Conservation (phyloP, 1,140 invertebrate species). For the Thrips palmi region DNA sequence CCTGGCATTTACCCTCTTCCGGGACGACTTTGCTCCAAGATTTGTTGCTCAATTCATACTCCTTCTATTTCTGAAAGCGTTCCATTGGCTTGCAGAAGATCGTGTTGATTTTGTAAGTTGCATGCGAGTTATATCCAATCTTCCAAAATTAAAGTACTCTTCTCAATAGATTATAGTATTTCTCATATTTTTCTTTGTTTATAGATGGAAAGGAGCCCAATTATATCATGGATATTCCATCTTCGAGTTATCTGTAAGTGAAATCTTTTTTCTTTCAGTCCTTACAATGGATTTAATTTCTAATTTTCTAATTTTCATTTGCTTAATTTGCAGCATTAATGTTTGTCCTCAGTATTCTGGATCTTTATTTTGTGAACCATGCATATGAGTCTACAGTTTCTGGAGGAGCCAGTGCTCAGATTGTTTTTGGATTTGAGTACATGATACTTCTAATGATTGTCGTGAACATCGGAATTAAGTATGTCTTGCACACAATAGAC, state of each 20-base stretch:
- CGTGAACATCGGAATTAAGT: conserved; percentile 88
- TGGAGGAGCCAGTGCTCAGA: conserved; percentile 90
- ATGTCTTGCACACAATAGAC: conserved; percentile 84
- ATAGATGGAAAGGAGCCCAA: conserved; percentile 96
- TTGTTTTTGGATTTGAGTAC: conserved; percentile 99
- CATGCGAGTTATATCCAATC: conserved; percentile 8
- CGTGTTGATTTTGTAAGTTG: conserved; percentile 92
- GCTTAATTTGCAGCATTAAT: conserved; percentile 39
- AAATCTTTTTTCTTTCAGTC: conserved; percentile 4
- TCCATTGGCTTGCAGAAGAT: conserved; percentile 99
- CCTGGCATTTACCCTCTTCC: conserved; percentile 95
- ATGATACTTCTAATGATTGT: conserved; percentile 90
- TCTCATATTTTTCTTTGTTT: conserved; percentile 22
- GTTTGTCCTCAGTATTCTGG: conserved; percentile 57
- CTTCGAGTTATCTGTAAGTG: conserved; percentile 68
- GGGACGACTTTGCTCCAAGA: conserved; percentile 97
- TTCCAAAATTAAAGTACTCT: conserved; percentile 1
- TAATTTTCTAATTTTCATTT: conserved; percentile 1
- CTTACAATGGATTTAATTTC: neutral
- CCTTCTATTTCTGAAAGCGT: conserved; percentile 93
- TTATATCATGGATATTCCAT: conserved; percentile 92
- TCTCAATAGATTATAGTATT: neutral
- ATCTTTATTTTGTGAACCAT: conserved; percentile 79
- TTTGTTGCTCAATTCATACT: conserved; percentile 97
- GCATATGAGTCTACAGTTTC: conserved; percentile 88